Base-by-base conservation (phyloP, 30 jellyfish, hydroid and myxozoan genomes). In the Hydra vulgaris region DNA sequence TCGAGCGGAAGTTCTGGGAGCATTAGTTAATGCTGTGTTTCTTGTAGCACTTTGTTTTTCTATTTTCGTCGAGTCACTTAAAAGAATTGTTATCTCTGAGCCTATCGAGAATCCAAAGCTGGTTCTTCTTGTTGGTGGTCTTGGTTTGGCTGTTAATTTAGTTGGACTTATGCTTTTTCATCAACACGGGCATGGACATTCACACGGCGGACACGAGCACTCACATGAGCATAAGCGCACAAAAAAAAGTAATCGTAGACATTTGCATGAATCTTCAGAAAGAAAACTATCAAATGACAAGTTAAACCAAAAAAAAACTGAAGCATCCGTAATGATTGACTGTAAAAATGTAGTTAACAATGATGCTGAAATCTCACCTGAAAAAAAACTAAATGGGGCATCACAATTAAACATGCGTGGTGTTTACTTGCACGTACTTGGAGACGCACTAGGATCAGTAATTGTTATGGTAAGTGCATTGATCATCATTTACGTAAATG, bases 401-500 rank as follows among this genome's bases (percentile, higher is more conserved):
- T 88, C 96, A 27, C 98, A 92, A 72, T 83, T 92, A 84, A 92
- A 92, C 77, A 92, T 92, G 53, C 82, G 92, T 69, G 98, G 98
- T 24, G 98, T 92, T 1, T 92, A 92, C 70, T 68, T 92, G 22
- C 98, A 92, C 27, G 89, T 92, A 15, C 85, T 92, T 7, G 98
- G 98, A 1, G 98, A 92, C 74, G 98, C 98, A 8, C 88, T 92
- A n/a, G 98, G 98, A 21, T 92, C 98, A 0, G 98, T 92, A 0
- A 92, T 92, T 54, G 98, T 92, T 7, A 86, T 92, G 94, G 80
- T 86, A 16, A 92, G 98, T 69, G 98, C 98, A 0, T 70, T 92
- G 76, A 86, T 92, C 15, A 92, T 92, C 72, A 70, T 92, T 81
- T 85, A 78, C 25, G 95, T 85, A n/a, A 87, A 92, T 23, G 96